These are phyloP conservation scores for Tetragonisca angustula DNA, from an alignment of 2,888 invertebrate genomes.

Conservation along the genomic window DNA sequence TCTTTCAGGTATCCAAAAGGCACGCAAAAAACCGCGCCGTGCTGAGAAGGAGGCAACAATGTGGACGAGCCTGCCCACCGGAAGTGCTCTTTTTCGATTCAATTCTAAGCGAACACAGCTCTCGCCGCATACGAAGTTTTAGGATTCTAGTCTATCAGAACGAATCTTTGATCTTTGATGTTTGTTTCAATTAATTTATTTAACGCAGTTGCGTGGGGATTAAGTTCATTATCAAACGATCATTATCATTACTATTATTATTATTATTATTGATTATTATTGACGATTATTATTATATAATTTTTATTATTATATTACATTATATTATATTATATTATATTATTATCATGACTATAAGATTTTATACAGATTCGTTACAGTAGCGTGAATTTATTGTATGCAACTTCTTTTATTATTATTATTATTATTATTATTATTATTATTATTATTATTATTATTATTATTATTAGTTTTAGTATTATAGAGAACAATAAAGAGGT, in stretches of 20 bases:
- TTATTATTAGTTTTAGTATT: conserved; percentile 35
- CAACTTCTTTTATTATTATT: conserved; percentile 44
- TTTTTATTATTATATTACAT: conserved; percentile 51
- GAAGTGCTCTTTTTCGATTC: conserved; percentile 78
- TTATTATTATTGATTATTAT: conserved; percentile 50
- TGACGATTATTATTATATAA: conserved; percentile 16
- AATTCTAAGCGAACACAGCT: conserved; percentile 47
- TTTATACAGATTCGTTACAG: conserved; percentile 70
- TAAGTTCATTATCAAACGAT: conserved; percentile 57
- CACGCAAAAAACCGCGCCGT: conserved; percentile 78
- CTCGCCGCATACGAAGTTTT: conserved; percentile 70
- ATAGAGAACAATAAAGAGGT: conserved; percentile 71
- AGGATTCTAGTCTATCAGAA: conserved; percentile 80
- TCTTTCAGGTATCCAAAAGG: conserved; percentile 79
- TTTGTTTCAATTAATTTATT: conserved; percentile 74
- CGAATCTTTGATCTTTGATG: conserved; percentile 73
- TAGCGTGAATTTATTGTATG: conserved; percentile 61
- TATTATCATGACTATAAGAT: conserved; percentile 66
- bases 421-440: conserved; percentile 6
- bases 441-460: neutral
- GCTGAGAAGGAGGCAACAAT: conserved; percentile 63
- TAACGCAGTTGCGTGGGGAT: conserved; percentile 63
- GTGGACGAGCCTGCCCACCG: conserved; percentile 73
- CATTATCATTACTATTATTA: conserved; percentile 58
- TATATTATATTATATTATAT: neutral